phyloP scores from a whole-genome alignment of 1,140 invertebrate genomes.

The Scaptomyza hsui region DNA sequence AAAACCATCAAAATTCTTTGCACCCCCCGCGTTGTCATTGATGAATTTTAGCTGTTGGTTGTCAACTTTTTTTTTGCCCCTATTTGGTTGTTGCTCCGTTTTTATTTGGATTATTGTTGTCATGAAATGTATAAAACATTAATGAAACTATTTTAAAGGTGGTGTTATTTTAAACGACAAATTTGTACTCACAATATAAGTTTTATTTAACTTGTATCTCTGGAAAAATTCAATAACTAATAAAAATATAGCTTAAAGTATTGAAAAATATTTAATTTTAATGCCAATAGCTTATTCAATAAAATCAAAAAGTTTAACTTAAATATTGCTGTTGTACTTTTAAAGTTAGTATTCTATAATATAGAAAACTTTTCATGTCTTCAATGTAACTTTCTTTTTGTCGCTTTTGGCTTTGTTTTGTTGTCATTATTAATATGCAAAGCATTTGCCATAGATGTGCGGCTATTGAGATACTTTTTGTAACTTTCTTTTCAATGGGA shows the following conservation, averaged over 20 bases:
- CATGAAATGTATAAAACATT: background rate
- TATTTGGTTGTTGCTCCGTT: background rate
- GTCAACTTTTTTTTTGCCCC: conserved; percentile 39
- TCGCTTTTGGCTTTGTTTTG: conserved; percentile 35
- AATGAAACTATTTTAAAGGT: background rate
- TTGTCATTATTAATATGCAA: conserved; percentile 71
- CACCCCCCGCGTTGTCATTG: conserved; percentile 59
- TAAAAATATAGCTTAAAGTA: too few species aligned
- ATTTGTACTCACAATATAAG: too few species aligned
- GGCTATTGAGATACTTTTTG: conserved; percentile 53
- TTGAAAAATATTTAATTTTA: background rate
- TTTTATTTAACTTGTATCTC: too few species aligned
- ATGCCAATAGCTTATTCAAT: background rate
- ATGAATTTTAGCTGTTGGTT: conserved; percentile 59
- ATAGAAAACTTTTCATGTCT: too few species aligned
- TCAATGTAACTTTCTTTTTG: background rate
- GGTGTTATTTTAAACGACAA: too few species aligned
- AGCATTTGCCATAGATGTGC: conserved; percentile 57
- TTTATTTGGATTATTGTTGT: background rate
- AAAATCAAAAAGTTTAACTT: background rate
- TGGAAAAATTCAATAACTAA: too few species aligned
- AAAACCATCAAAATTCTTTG: conserved; percentile 31
- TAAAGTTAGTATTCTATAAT: too few species aligned
- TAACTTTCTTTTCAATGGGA: conserved; percentile 40
- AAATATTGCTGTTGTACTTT: background rate